A percentile compares a stretch with the other conserved stretches of the same genome.
These are phyloP conservation scores for Paralichthys olivaceus DNA, from an alignment of 2,113 vertebrate genomes.

Conservation along the genomic window DNA sequence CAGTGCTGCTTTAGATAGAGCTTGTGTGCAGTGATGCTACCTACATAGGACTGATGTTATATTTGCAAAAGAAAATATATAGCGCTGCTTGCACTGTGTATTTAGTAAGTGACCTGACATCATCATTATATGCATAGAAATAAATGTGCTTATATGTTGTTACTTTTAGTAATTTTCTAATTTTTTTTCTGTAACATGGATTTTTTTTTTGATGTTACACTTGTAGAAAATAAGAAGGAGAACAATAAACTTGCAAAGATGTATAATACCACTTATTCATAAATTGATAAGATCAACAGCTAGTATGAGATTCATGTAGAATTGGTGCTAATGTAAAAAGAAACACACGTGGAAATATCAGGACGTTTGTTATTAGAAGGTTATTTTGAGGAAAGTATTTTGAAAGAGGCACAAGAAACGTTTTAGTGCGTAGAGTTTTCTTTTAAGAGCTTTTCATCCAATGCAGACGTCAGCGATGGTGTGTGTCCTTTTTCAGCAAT, in stretches of 20 bases:
- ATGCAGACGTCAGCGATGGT: conserved; percentile 36
- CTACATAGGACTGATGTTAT: conserved; percentile 60
- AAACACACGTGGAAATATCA: conserved; percentile 39
- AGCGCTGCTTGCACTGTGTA: conserved; percentile 67
- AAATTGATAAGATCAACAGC: conserved; percentile 23
- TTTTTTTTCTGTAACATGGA: conserved; percentile 49
- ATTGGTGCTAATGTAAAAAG: conserved; percentile 78
- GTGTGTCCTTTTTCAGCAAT: conserved; percentile 59
- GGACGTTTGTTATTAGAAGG: conserved; percentile 33
- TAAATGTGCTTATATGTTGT: conserved; percentile 50
- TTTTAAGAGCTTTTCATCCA: conserved; percentile 34
- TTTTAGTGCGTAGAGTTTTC: conserved; percentile 1
- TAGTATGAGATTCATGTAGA: conserved; percentile 46
- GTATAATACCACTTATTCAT: conserved; percentile 21
- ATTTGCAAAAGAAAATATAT: conserved; percentile 64
- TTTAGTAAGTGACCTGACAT: conserved; percentile 51
- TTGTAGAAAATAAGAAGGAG: conserved; percentile 41
- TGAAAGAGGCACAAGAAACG: conserved; percentile 1
- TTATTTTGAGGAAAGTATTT: conserved; percentile 53
- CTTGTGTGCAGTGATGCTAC: conserved; percentile 70
- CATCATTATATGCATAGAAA: conserved; percentile 38
- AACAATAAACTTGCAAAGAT: conserved; percentile 30
- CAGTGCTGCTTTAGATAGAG: conserved; percentile 71
- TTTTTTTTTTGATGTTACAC: conserved; percentile 42
- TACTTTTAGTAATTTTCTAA: conserved; percentile 51